Base-by-base conservation (phyloP, 2,113 vertebrate species). In the Asarcornis scutulata region DNA sequence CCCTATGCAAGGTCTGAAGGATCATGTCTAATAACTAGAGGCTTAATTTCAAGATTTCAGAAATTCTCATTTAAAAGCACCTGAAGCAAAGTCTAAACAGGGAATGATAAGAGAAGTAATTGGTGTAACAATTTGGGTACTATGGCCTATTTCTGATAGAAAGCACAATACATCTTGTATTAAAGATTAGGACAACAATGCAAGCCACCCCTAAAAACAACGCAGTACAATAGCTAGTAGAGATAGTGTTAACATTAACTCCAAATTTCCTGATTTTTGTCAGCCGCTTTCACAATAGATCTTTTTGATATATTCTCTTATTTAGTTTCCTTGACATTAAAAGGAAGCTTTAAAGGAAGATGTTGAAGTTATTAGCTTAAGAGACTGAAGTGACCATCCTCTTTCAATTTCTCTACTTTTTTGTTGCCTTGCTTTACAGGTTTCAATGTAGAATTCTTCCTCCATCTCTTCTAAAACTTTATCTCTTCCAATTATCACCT, bases 41-140 rank as follows among this genome's bases (percentile, higher is more conserved):
- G 89, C 96, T 98, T 98, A 96, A 97, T 97, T 97, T 96, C 95
- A 94, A 89, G 94, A 97, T 97, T 97, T 97, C 36, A 25, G 86
- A 91, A 93, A 91, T 91, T 96, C 93, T 98, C 93, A 97, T 97
- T 97, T 97, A 88, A 98, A 98, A 98, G 84, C 78, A 97, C 97
- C 97, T 75, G 91, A 88, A 97, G 98, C 95, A 85, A 97, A 97
- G 79, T 83, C 71, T 86, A 96, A 97, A 91, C 59, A 90, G 23
- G 27, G 56, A 91, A 53, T 26, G 92, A 97, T 96, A 96, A 96
- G 95, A 75, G 81, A 85, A 95, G 73, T 87, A 96, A 95, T 73
- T 94, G 93, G 88, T 88, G 83, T 71, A 93, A 53, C 59, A 95
- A 32, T 95, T 95, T 74, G 80, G 90, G 71, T 86, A 68, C 48